phyloP scores from a whole-genome alignment of 2,888 invertebrate species.

The Nomada ruficornis region DNA sequence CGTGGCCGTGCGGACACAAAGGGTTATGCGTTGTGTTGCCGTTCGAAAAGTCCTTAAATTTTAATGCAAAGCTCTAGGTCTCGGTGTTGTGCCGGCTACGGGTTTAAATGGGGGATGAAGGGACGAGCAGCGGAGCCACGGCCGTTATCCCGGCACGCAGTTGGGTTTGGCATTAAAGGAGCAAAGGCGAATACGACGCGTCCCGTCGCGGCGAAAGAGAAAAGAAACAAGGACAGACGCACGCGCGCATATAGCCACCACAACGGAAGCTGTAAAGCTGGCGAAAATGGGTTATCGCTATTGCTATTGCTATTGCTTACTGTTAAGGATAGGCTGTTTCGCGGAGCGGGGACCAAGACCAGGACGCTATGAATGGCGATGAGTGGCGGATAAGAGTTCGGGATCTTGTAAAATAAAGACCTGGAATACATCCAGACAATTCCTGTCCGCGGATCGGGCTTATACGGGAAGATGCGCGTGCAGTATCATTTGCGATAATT shows the following conservation, averaged over 20 bases:
- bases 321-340: constrained; percentile 35
- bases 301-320: constrained; percentile 61
- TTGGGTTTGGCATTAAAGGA: constrained; percentile 71
- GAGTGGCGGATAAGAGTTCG: constrained; percentile 52
- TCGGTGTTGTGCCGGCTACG: constrained; percentile 57
- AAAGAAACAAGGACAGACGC: constrained; percentile 23
- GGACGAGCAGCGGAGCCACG: constrained; percentile 5
- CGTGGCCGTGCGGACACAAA: constrained; percentile 31
- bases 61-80: constrained; percentile 68
- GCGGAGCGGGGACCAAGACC: constrained; percentile 37
- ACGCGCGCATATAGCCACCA: constrained; percentile 45
- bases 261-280: constrained; percentile 65
- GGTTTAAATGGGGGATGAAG: constrained; percentile 56
- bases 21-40: constrained; percentile 48
- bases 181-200: constrained; percentile 64
- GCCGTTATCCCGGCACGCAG: constrained; percentile 56
- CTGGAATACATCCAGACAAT: constrained; percentile 58
- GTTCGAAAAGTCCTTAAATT: constrained; percentile 72
- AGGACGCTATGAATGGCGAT: constrained; percentile 65
- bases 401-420: constrained; percentile 49
- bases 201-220: constrained; percentile 4
- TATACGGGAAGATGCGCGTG: constrained; percentile 22
- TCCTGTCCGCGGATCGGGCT: constrained; percentile 30
- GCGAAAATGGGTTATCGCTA: constrained; percentile 59
- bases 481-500: constrained; percentile 36